Conservation (phyloP, 2,888 invertebrate genomes). For the Gortyna flavago region DNA sequence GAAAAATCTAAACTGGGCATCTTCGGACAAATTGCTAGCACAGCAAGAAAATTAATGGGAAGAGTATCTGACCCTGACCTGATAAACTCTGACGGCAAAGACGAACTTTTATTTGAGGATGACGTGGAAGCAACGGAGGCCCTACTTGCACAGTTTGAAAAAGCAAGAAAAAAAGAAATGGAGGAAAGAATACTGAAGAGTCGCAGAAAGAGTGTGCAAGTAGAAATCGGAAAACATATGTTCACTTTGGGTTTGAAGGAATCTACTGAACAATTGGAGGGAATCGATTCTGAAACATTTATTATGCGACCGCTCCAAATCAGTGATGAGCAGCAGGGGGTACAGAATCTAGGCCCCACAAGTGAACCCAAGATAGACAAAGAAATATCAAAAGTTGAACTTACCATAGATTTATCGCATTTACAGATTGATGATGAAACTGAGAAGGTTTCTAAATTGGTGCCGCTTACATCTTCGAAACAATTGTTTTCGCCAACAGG, state of each 20-base stretch:
- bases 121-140: slow-evolving; percentile 65
- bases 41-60: slow-evolving; percentile 60
- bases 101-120: slow-evolving; percentile 65
- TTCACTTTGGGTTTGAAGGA: slow-evolving; percentile 57
- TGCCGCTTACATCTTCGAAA: slow-evolving; percentile 16
- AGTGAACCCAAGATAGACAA: background rate
- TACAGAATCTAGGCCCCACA: background rate
- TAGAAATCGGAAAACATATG: slow-evolving; percentile 56
- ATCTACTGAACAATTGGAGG: slow-evolving; percentile 14
- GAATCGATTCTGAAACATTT: slow-evolving; percentile 18
- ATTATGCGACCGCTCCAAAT: slow-evolving; percentile 37
- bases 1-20: slow-evolving; percentile 20
- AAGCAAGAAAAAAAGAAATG: slow-evolving; percentile 48
- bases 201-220: slow-evolving; percentile 18
- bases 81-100: slow-evolving; percentile 45
- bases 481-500: slow-evolving; percentile 1
- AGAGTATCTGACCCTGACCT: slow-evolving; percentile 45
- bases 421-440: slow-evolving; percentile 21
- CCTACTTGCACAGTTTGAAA: slow-evolving; percentile 62
- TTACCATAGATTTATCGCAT: slow-evolving; percentile 18
- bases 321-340: slow-evolving; percentile 45
- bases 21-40: slow-evolving; percentile 40
- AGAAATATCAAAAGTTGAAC: slow-evolving; percentile 11
- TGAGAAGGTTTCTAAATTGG: background rate
- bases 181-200: slow-evolving; percentile 16